phyloP scores from a whole-genome alignment of 1,140 invertebrate species.

The Frieseomelitta varia region DNA sequence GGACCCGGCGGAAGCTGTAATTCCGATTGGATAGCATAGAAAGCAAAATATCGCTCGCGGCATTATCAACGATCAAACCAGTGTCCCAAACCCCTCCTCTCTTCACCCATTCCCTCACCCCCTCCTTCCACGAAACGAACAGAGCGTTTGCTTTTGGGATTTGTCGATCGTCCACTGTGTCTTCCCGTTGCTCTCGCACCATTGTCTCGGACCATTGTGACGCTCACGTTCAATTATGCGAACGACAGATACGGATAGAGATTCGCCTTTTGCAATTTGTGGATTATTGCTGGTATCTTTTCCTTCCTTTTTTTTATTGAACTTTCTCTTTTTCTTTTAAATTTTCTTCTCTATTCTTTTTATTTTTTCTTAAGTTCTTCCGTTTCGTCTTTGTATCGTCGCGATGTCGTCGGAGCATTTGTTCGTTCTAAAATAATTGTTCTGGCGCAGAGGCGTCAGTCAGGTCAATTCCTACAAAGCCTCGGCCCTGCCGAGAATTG shows the following conservation, averaged over 20 bases:
- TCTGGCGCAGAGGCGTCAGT: too few relatives aligned
- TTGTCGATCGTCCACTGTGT: background rate
- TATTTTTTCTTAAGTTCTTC: too few relatives aligned
- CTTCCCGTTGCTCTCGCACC: too few relatives aligned
- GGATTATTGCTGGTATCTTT: too few relatives aligned
- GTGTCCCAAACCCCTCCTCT: too few relatives aligned
- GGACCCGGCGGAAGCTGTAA: background rate
- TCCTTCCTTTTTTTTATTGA: background rate
- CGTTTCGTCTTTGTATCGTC: too few relatives aligned
- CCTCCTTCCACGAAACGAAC: background rate
- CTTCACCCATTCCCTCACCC: background rate
- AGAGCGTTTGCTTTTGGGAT: background rate
- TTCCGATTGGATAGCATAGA: slow-evolving; percentile 6
- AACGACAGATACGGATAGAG: background rate
- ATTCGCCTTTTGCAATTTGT: background rate
- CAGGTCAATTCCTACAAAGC: too few relatives aligned
- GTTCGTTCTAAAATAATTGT: too few relatives aligned
- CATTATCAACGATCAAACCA: background rate
- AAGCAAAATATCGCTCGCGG: slow-evolving; percentile 28
- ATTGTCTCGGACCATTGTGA: background rate
- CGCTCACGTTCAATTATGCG: background rate
- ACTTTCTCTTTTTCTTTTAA: too few relatives aligned
- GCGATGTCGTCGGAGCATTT: too few relatives aligned
- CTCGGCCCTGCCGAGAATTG: too few relatives aligned
- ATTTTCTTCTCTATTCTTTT: too few relatives aligned